phyloP scores from a whole-genome alignment of 2,797 vertebrate genomes.

The Myioborus miniatus region DNA sequence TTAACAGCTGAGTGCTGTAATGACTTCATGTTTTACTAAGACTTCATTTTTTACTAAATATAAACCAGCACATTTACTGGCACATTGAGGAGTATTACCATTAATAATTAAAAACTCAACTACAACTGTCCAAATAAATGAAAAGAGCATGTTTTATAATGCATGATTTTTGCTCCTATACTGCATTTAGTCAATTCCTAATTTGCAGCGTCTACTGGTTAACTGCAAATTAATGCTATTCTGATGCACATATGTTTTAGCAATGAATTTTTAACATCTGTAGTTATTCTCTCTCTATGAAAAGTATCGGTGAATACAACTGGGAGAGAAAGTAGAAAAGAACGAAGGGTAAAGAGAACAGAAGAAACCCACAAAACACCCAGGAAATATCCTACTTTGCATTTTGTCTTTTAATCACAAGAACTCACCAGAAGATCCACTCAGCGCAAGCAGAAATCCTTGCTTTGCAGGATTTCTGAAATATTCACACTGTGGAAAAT shows the following conservation, averaged over 20 bases:
- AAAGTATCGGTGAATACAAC: background rate
- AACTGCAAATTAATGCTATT: constrained; percentile 25
- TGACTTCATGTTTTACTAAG: constrained; percentile 64
- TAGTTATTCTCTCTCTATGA: background rate
- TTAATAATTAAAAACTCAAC: constrained; percentile 77
- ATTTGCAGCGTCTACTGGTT: constrained; percentile 38
- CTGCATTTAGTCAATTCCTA: constrained; percentile 21
- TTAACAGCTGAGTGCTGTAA: constrained; percentile 61
- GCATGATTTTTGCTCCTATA: constrained; percentile 15
- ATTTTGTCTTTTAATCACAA: background rate
- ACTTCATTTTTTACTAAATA: constrained; percentile 76
- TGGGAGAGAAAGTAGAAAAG: background rate
- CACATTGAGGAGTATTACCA: constrained; percentile 65
- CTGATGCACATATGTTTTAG: background rate
- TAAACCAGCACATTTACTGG: constrained; percentile 69
- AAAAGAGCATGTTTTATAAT: constrained; percentile 58
- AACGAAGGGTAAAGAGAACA: background rate
- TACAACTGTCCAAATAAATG: constrained; percentile 74
- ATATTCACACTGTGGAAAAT: background rate
- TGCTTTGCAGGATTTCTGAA: no score
- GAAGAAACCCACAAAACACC: background rate
- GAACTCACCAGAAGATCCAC: background rate
- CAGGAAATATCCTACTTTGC: background rate
- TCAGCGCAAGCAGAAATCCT: no score
- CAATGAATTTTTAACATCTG: constrained; percentile 14